These are phyloP conservation scores for Coronaproctus castanopsis DNA, from an alignment of 2,888 invertebrate species.

Conservation along the genomic window DNA sequence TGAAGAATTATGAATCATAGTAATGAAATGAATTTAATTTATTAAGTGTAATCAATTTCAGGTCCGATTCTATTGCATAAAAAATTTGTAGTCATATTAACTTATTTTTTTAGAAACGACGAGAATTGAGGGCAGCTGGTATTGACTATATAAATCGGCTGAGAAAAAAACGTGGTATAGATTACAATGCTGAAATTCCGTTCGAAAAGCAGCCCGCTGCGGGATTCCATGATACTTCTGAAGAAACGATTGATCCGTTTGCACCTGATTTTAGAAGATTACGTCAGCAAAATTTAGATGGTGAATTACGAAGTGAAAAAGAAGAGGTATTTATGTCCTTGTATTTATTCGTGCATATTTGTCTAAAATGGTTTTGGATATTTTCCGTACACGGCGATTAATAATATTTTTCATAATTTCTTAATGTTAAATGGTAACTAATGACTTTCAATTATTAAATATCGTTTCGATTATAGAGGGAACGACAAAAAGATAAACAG, in stretches of 20 bases:
- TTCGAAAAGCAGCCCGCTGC: constrained; percentile 84
- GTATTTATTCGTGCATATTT: constrained; percentile 3
- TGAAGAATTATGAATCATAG: neutral
- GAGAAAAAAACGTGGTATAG: constrained; percentile 69
- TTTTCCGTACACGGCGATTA: no score
- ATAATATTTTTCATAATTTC: constrained; percentile 3
- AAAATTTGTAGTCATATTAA: no score
- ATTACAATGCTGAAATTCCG: constrained; percentile 93
- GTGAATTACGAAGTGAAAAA: constrained; percentile 69
- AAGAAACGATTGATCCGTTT: constrained; percentile 68
- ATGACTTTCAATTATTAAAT: no score
- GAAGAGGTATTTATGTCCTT: no score
- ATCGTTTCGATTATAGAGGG: constrained; percentile 48
- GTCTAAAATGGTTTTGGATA: no score
- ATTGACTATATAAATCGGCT: constrained; percentile 40
- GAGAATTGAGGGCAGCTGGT: constrained; percentile 92
- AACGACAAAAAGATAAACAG: constrained; percentile 83
- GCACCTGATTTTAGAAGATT: constrained; percentile 76
- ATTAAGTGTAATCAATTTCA: neutral
- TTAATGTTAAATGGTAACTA: no score
- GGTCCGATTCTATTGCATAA: no score
- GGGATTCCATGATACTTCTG: constrained; percentile 89
- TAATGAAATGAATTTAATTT: neutral
- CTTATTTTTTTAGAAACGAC: constrained; percentile 41
- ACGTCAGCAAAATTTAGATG: constrained; percentile 80